Conservation (phyloP, 2,797 vertebrate species). For the Tragopan temminckii region DNA sequence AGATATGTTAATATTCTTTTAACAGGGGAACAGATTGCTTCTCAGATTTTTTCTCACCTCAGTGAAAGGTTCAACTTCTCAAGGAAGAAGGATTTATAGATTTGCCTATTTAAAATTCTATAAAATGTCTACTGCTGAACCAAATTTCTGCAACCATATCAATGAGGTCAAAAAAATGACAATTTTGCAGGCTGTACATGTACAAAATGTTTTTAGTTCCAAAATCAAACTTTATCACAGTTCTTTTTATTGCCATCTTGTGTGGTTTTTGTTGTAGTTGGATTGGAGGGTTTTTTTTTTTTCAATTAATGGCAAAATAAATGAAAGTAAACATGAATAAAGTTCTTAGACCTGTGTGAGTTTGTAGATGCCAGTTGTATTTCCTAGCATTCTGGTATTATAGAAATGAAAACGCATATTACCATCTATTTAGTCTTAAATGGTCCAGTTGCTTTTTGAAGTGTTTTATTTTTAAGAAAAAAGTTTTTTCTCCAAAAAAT, state of each 20-base stretch:
- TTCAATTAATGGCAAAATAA: not conserved
- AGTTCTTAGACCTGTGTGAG: not conserved
- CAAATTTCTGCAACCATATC: not conserved
- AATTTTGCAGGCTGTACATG: not conserved
- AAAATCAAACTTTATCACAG: not conserved
- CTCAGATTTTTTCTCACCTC: not conserved
- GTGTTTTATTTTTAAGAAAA: not conserved
- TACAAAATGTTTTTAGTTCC: not conserved
- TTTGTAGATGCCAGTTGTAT: not conserved
- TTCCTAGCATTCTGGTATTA: not conserved
- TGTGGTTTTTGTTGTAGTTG: not conserved
- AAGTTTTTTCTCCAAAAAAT: not conserved
- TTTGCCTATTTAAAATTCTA: not conserved
- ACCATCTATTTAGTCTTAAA: not conserved
- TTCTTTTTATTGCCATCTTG: slow-evolving; percentile 58
- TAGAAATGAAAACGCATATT: not conserved
- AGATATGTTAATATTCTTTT: not conserved
- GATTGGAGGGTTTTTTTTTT: not conserved
- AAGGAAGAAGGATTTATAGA: not conserved
- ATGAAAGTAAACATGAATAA: not conserved
- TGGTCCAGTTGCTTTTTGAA: not conserved
- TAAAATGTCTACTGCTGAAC: not conserved
- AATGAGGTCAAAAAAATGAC: not conserved
- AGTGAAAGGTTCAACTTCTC: not conserved
- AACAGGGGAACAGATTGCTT: not conserved